phyloP scores from a whole-genome alignment of 2,113 vertebrate species.

The Clarias batrachus region DNA sequence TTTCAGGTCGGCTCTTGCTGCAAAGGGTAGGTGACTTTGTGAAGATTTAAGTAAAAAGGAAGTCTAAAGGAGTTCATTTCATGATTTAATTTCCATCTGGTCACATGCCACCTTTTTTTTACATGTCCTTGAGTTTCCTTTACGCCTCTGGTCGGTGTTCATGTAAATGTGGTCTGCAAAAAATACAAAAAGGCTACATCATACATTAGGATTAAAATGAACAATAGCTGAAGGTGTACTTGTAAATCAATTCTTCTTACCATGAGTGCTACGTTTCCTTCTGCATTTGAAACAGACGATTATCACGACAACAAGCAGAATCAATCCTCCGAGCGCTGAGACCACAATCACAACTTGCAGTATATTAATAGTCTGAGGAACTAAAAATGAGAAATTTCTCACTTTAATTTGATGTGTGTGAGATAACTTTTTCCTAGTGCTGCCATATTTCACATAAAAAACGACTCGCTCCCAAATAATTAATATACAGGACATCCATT shows the following conservation, averaged over 20 bases:
- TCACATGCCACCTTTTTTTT: not conserved
- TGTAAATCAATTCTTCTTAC: not conserved
- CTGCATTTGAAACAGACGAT: constrained; percentile 21
- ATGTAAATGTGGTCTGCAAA: constrained; percentile 38
- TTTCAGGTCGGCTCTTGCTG: not conserved
- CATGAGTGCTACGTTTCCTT: not conserved
- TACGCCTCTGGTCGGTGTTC: not conserved
- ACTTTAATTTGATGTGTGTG: not conserved
- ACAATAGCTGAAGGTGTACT: not conserved
- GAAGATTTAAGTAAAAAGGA: not conserved
- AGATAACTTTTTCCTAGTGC: not conserved
- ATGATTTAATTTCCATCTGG: not conserved
- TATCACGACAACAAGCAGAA: constrained; percentile 2
- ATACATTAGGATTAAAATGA: not conserved
- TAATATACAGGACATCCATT: not conserved
- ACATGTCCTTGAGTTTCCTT: not conserved
- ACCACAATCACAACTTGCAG: not conserved
- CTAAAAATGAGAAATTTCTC: not conserved
- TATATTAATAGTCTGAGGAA: not conserved
- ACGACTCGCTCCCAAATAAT: not conserved
- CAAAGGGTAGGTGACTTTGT: not conserved
- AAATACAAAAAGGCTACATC: not conserved
- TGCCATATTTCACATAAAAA: not conserved
- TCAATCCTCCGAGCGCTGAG: not conserved
- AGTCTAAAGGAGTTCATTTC: not conserved